These are phyloP conservation scores for Cheilosia pagana DNA, from an alignment of 2,888 invertebrate species.

Conservation along the genomic window DNA sequence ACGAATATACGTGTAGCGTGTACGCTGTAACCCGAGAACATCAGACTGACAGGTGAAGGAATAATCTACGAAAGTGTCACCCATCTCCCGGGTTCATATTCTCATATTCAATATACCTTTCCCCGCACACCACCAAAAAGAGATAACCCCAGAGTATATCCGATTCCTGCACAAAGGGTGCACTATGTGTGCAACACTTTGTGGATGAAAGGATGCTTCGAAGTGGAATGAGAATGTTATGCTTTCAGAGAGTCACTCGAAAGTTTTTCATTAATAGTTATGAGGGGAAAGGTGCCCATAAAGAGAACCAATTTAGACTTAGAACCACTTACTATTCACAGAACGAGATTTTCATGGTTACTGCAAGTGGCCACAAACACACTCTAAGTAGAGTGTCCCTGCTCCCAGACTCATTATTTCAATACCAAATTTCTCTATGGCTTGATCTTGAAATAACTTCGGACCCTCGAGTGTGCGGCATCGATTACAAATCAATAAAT, in stretches of 20 bases:
- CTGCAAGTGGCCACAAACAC: not conserved
- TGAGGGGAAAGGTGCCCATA: not conserved
- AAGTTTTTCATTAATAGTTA: slow-evolving; percentile 7
- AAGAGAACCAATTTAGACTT: not conserved
- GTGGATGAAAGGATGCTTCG: slow-evolving; percentile 9
- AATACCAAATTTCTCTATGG: not conserved
- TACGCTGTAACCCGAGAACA: not conserved
- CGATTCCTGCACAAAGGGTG: not conserved
- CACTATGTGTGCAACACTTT: not conserved
- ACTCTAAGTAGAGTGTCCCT: not conserved
- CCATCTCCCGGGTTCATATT: slow-evolving; percentile 25
- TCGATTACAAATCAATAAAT: slow-evolving; percentile 17
- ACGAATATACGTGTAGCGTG: not conserved
- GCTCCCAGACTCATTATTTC: not conserved
- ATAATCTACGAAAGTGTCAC: slow-evolving; percentile 48
- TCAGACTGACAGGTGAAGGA: slow-evolving; percentile 46
- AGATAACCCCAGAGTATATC: not conserved
- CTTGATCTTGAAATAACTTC: not conserved
- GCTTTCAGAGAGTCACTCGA: slow-evolving; percentile 6
- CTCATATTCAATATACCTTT: slow-evolving; percentile 12
- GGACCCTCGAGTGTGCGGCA: not conserved
- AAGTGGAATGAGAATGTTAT: slow-evolving; percentile 1
- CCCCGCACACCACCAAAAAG: not conserved
- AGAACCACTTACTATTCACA: slow-evolving; percentile 6
- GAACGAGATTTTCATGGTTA: not conserved